Base-by-base conservation (phyloP, 1,140 invertebrate genomes). In the Temnothorax curvispinosus region DNA sequence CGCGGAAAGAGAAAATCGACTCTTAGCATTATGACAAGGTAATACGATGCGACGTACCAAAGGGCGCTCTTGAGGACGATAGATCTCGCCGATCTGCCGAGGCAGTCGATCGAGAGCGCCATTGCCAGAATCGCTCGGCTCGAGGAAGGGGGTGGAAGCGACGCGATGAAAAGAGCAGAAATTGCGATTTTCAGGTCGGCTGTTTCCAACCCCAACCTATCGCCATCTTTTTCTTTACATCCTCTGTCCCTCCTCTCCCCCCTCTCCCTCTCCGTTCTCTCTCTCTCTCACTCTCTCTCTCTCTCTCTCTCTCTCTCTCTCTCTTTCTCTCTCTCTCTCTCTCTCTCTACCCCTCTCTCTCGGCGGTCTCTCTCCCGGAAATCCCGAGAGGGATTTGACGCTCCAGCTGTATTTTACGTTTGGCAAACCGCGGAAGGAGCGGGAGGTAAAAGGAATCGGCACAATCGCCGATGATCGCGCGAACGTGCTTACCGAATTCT, bases 11-110 rank as follows among this genome's bases (percentile, higher is more conserved):
- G 58, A 86, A 82, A 87, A 50, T 62, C 69, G 86, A 80, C 54
- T 88, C 67, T 60, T 88, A 76, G 67, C 77, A 88, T 88, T 87
- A 87, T 88, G 69, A 82, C 75, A 87, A 87, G 77, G 71, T 88
- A 87, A 88, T 88, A 82, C 71, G 87, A 87, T 69, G 76, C 62
- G 77, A 87, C 27, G 76, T 76, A 69, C 27, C 77, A 86, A 81
- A 81, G 85, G 69, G 27, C 50, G 71, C 9, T 60, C 74, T 88
- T 47, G 74, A 64, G 65, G 54, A 86, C 67, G 84, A 86, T 64
- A 72, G 84, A 86, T 88, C 84, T 78, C 58, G 9, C 50, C 56
- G 69, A 81, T 82, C 52, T 56, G 54, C 85, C 38, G 65, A 69
- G 8, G 62, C 44, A 81, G 52, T 81, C 69, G 85, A 87, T 82